Evolutionary conservation across 1,140 invertebrate genomes (phyloP).

Genomic region (Leptopilina boulardi): DNA sequence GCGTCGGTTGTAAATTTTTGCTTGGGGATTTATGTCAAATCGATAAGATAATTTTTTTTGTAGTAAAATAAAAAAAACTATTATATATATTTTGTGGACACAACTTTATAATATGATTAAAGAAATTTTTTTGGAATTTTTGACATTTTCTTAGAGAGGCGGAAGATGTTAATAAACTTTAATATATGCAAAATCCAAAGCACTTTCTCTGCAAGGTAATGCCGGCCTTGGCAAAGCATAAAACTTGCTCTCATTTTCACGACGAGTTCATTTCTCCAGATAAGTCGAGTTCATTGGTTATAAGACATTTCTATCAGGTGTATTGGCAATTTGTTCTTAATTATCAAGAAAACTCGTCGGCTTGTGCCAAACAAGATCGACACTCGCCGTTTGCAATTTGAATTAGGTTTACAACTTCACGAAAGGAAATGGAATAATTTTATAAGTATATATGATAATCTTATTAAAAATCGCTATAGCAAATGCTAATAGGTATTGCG

Average conservation of each 20-base stretch:
- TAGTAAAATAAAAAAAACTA: too few relatives aligned
- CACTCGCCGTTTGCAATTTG: not conserved
- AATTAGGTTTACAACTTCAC: not conserved
- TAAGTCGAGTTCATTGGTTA: not conserved
- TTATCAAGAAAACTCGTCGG: not conserved
- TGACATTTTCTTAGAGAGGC: too few relatives aligned
- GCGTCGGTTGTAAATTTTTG: too few relatives aligned
- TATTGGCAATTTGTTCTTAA: slow-evolving; percentile 18
- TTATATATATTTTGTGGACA: too few relatives aligned
- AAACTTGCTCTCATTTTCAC: slow-evolving; percentile 35
- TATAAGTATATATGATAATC: not conserved
- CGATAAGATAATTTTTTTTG: too few relatives aligned
- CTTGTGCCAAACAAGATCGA: not conserved
- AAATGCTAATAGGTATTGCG: not conserved
- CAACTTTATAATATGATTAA: too few relatives aligned
- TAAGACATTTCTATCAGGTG: slow-evolving; percentile 2
- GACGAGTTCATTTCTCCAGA: slow-evolving; percentile 14
- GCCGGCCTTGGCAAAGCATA: slow-evolving; percentile 31
- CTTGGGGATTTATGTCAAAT: too few relatives aligned
- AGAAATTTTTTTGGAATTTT: not conserved
- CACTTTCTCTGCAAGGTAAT: slow-evolving; percentile 29
- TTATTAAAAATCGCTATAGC: not conserved
- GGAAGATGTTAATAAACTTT: slow-evolving; percentile 4
- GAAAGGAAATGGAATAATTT: slow-evolving; percentile 10
- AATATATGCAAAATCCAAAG: not conserved